These are phyloP conservation scores for Lepidurus apus DNA, from an alignment of 1,140 invertebrate species.

Conservation along the genomic window DNA sequence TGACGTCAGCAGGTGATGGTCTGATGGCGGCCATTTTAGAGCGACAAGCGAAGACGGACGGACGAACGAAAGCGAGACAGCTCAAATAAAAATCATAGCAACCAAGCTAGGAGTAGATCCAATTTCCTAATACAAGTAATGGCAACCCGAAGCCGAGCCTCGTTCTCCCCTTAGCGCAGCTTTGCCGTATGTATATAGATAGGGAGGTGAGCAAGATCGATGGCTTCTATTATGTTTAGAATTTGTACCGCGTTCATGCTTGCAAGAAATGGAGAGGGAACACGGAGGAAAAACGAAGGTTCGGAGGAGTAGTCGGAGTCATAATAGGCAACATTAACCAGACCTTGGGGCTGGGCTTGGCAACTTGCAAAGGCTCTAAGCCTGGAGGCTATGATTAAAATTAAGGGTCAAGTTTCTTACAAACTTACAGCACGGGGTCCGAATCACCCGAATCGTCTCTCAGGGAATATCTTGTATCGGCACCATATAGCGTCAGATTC, in stretches of 20 bases:
- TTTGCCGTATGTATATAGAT: background rate
- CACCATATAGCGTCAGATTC: background rate
- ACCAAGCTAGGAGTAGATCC: slow-evolving; percentile 1
- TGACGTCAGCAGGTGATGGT: slow-evolving; percentile 11
- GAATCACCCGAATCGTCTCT: background rate
- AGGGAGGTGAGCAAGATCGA: background rate
- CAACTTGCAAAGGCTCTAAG: background rate
- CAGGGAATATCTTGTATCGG: background rate
- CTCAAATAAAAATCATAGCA: background rate
- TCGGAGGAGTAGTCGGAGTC: background rate
- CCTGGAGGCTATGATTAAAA: background rate
- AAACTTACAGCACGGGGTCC: background rate
- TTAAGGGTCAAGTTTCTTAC: background rate
- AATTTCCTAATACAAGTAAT: slow-evolving; percentile 8
- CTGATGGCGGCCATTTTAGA: background rate
- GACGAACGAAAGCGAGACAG: background rate
- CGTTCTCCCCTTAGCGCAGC: background rate
- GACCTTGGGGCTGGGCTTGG: background rate
- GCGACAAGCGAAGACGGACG: background rate
- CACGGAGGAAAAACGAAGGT: background rate
- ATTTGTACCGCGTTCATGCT: slow-evolving; percentile 3
- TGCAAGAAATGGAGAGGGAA: slow-evolving; percentile 1
- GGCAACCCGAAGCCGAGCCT: background rate
- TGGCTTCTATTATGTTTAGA: slow-evolving; percentile 3
- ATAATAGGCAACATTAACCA: slow-evolving; percentile 22